Percentiles rank a stretch among this genome's conserved stretches.
These are phyloP conservation scores for Argyrosomus japonicus DNA, from an alignment of 2,113 vertebrate genomes.

Conservation along the genomic window DNA sequence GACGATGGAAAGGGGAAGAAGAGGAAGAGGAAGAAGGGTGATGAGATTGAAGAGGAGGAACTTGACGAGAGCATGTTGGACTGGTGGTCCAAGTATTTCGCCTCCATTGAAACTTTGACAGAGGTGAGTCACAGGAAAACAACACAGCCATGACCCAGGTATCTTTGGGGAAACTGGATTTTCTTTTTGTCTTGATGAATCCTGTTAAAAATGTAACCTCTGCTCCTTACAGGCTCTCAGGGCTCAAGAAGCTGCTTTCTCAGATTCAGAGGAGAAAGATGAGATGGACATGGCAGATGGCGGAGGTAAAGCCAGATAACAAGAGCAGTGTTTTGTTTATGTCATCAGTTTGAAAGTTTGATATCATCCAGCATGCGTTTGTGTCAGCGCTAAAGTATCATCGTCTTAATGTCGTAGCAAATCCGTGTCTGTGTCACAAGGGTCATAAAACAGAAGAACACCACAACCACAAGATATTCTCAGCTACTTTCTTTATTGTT, in stretches of 20 bases:
- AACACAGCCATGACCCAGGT: neutral
- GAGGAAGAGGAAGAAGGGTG: slow-evolving; percentile 88
- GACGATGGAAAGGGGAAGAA: slow-evolving; percentile 88
- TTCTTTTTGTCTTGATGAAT: neutral
- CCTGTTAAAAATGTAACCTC: neutral
- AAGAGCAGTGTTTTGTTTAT: neutral
- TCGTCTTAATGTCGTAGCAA: neutral
- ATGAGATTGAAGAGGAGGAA: slow-evolving; percentile 92
- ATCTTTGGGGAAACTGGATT: neutral
- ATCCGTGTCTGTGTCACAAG: neutral
- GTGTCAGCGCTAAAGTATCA: neutral
- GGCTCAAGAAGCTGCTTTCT: slow-evolving; percentile 89
- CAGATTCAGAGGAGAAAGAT: slow-evolving; percentile 93
- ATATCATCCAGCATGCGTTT: neutral
- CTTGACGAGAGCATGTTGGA: slow-evolving; percentile 96
- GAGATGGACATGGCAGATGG: slow-evolving; percentile 86
- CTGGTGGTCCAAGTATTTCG: slow-evolving; percentile 99
- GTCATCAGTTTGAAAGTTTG: neutral
- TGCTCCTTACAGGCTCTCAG: slow-evolving; percentile 70
- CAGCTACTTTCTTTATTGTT: neutral
- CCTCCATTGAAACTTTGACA: slow-evolving; percentile 95
- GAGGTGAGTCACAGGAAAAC: slow-evolving; percentile 83
- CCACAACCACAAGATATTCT: neutral
- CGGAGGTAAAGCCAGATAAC: slow-evolving; percentile 65
- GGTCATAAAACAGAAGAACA: neutral